Evolutionary conservation across 2,797 vertebrate species (phyloP).

Genomic region (Labeo calbasu): DNA sequence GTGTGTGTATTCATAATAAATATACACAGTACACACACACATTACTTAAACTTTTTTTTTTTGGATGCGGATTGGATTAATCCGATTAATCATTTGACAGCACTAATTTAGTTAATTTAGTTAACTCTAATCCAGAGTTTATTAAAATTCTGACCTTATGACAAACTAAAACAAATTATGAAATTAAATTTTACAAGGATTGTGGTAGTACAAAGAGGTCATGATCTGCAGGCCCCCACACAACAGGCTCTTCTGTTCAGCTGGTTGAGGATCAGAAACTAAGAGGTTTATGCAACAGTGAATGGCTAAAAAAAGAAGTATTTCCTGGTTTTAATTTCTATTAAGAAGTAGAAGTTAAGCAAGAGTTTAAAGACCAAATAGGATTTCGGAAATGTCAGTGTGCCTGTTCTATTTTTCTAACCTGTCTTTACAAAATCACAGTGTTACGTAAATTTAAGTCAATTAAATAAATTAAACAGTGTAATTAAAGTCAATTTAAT

Average conservation of each 20-base stretch:
- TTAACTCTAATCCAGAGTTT: background rate
- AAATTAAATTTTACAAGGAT: background rate
- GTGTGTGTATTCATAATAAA: too few relatives aligned
- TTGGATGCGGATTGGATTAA: too few relatives aligned
- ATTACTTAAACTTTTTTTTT: too few relatives aligned
- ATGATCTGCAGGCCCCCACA: background rate
- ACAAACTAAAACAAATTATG: background rate
- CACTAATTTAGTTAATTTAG: too few relatives aligned
- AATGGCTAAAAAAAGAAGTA: background rate
- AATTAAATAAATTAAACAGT: too few relatives aligned
- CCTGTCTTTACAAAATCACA: background rate
- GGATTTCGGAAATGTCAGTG: background rate
- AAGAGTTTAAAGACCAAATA: background rate
- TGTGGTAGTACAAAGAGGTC: background rate
- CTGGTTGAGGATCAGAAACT: background rate
- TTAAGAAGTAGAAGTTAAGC: background rate
- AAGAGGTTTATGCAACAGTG: conserved; percentile 1
- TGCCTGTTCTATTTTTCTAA: background rate
- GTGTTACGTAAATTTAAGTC: background rate
- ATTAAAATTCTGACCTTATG: background rate
- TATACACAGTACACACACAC: too few relatives aligned
- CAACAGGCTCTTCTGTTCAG: background rate
- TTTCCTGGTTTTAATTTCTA: background rate
- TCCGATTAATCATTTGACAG: too few relatives aligned
- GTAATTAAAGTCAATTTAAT: background rate